Evolutionary conservation across 2,888 invertebrate species (phyloP), one percentile per base, ranked within the genome.

Genomic region (Andricus quercusramuli): DNA sequence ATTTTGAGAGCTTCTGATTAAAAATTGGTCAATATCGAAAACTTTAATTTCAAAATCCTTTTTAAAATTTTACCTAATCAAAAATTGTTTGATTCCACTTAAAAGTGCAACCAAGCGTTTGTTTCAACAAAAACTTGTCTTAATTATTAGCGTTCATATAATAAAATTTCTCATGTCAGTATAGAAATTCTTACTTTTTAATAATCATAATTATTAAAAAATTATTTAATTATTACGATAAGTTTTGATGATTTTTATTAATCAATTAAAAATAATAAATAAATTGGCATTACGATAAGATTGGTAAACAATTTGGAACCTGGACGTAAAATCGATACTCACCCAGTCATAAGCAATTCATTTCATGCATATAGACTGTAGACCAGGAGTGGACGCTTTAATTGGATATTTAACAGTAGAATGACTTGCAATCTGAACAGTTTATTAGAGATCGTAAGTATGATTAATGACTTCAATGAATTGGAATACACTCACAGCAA

Each of bases 381-480:
- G 32, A 56, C n/a, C 32, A 29, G 56, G 51, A 74, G 32, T 74
- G 51, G n/a, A 51, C 74, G 29, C 29, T 74, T 56, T 74, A 56
- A 74, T 74, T 74, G 74, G 74, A 74, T 74, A 74, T 74, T 74
- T 74, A 74, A 74, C 51, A 74, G 74, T 13, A 74, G 29, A 74
- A 74, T 74, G 74, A 74, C 74, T 74, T 74, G 70, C 70, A 29
- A 51, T 70, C 20, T 51, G 70, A 74, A 20, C 20, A n/a, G 51
- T 74, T 74, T 74, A 74, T 74, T 56, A 56, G 8, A 20, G 74
- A 74, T 74, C 17, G 20, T 74, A 56, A 56, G 32, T 29, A 74
- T 74, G 51, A 74, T 74, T 51, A 74, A 74, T 74, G 74, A 74
- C 56, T 74, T 37, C n/a, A 56, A 20, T 47, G 74, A 74, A 56